Evolutionary conservation across 2,797 vertebrate genomes (phyloP).

Genomic region (Characodon lateralis): DNA sequence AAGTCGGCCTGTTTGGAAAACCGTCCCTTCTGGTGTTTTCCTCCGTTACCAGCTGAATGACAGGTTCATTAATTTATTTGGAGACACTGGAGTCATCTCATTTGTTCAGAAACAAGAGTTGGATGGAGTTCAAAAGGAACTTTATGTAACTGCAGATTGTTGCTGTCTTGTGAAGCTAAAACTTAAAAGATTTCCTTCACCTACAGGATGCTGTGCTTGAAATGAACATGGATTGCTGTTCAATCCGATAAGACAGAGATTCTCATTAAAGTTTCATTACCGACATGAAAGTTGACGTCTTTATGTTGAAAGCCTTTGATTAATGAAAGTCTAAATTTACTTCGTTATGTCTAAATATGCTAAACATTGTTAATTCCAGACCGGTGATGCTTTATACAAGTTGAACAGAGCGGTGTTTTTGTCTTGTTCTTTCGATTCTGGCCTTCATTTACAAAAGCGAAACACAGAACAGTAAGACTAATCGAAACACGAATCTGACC

Average conservation of each 20-base stretch:
- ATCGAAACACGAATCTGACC: conserved; percentile 56
- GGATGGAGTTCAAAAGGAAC: not conserved
- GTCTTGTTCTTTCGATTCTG: not conserved
- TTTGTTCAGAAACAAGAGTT: not conserved
- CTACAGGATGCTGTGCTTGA: not conserved
- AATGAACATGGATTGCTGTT: not conserved
- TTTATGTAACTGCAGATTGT: not conserved
- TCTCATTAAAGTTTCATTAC: not conserved
- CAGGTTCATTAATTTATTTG: conserved; percentile 14
- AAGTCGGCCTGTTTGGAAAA: not conserved
- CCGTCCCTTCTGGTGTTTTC: not conserved
- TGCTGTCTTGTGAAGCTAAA: not conserved
- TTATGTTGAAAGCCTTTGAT: not conserved
- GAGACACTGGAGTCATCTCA: not conserved
- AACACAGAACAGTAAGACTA: conserved; percentile 13
- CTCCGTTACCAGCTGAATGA: not conserved
- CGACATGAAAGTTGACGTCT: not conserved
- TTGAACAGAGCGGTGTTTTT: conserved; percentile 22
- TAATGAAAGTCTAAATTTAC: not conserved
- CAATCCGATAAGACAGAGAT: not conserved
- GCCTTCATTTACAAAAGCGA: conserved; percentile 37
- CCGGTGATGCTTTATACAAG: conserved; percentile 9
- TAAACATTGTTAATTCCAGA: conserved; percentile 1
- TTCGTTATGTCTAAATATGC: not conserved
- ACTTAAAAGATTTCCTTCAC: not conserved